Percentiles rank a stretch among this genome's conserved stretches.
These are phyloP conservation scores for Martes martes DNA, from an alignment of 2,113 vertebrate species.

Conservation along the genomic window DNA sequence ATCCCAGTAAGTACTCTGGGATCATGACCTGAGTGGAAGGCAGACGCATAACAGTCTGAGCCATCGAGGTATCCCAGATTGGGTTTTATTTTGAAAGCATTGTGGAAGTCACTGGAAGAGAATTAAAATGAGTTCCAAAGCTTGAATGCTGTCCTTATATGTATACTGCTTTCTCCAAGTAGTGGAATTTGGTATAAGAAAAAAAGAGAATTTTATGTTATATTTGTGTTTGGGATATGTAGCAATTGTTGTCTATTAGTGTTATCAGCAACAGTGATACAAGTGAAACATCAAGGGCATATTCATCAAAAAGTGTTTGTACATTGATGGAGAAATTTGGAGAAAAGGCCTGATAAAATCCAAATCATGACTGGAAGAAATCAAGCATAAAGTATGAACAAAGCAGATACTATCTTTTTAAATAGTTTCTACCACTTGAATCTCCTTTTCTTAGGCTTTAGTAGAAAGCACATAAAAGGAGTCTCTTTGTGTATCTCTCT, in stretches of 20 bases:
- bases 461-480: neutral
- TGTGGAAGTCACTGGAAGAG: neutral
- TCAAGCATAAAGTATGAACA: neutral
- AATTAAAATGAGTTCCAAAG: constrained; percentile 9
- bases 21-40: too few relatives aligned
- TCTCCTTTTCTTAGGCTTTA: constrained; percentile 2
- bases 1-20: too few relatives aligned
- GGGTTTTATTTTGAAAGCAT: constrained; percentile 28
- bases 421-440: neutral
- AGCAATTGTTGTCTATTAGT: neutral
- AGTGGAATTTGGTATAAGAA: neutral
- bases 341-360: neutral
- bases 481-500: neutral
- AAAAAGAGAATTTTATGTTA: neutral
- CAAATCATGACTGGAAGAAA: neutral
- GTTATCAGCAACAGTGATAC: neutral
- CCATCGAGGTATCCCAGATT: neutral
- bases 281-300: neutral
- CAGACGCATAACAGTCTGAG: too few relatives aligned
- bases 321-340: neutral
- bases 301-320: neutral
- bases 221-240: neutral
- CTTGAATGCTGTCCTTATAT: neutral
- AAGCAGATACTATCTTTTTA: neutral
- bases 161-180: neutral